A percentile compares a stretch with the other conserved stretches of the same genome.
These are phyloP conservation scores for Xerus rutilus DNA, from an alignment of 2,797 vertebrate species.

Conservation along the genomic window DNA sequence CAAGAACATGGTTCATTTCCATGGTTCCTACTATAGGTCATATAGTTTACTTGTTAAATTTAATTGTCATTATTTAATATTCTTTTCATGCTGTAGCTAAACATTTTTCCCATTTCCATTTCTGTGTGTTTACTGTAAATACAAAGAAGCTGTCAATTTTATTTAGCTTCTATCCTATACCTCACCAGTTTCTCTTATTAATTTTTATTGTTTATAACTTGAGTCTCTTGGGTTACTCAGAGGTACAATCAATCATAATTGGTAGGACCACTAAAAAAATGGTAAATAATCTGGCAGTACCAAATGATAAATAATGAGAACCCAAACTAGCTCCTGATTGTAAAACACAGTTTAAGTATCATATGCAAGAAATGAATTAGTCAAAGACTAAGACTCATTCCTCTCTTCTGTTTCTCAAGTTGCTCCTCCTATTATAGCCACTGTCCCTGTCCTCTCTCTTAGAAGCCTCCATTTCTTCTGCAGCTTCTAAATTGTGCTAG, in stretches of 20 bases:
- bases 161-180: slow-evolving; percentile 43
- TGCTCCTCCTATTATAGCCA: neutral
- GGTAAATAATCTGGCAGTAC: slow-evolving; percentile 10
- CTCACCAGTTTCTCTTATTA: slow-evolving; percentile 11
- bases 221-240: neutral
- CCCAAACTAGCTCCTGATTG: neutral
- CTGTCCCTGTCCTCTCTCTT: neutral
- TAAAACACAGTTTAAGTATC: slow-evolving; percentile 2
- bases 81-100: slow-evolving; percentile 38
- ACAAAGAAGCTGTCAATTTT: slow-evolving; percentile 17
- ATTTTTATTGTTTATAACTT: slow-evolving; percentile 36
- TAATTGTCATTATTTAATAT: slow-evolving; percentile 45
- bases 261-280: neutral
- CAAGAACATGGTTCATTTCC: neutral
- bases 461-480: neutral
- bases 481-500: neutral
- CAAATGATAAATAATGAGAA: slow-evolving; percentile 14
- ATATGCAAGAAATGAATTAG: neutral
- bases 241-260: neutral
- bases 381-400: neutral
- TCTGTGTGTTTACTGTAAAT: slow-evolving; percentile 22
- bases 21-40: neutral
- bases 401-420: neutral
- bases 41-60: slow-evolving; percentile 36
- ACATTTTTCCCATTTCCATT: slow-evolving; percentile 7